Base-by-base conservation (phyloP, 2,113 vertebrate genomes). In the Eptatretus burgeri region DNA sequence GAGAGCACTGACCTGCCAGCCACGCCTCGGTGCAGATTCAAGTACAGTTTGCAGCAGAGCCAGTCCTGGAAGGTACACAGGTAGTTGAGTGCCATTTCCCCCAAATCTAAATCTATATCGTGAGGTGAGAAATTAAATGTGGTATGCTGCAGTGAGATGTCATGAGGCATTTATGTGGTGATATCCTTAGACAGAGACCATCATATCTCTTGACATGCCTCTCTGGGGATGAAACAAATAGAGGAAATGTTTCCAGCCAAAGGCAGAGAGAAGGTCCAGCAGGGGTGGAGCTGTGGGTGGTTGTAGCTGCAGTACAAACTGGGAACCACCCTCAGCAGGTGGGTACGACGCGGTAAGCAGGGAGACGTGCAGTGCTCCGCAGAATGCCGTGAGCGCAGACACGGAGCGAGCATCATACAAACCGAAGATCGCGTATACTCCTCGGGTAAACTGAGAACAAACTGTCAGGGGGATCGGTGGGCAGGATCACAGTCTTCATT, bases 361-460 rank as follows among this genome's bases (percentile, higher is more conserved):
- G 63, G 86, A 93, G 80, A 98, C 94, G 78, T 98, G 91, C 74
- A 98, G 80, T 63, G 91, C 86, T 69, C 89, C 85, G 73, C 91
- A 98, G 80, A 98, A 95, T 4, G 91, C 95, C 67, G 89, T 94
- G 80, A 98, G 76, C 51, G 89, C 95, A 67, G 95, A 85, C 51
- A 98, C 91, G 3, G 91, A 94, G 72, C 87, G 83, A 77, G 94
- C 94, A 70, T 98, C 91, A 41, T 95, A 98, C 64, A 98, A 81
- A 75, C 91, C 91, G 73, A 98, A 94, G 75, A 98, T 95, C 74
- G 91, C 85, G 68, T 94, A 98, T 70, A 95, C 91, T 68, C 91
- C 91, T 72, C 87, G 79, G 13, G 91, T 94, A 72, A 94, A 98
- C 76, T 98, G 91, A 67, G 91, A 98, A 73, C 91, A 98, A 73